Evolutionary conservation across 2,797 vertebrate genomes (phyloP), one percentile per base, ranked within the genome.

Genomic region (Silurus aristotelis): DNA sequence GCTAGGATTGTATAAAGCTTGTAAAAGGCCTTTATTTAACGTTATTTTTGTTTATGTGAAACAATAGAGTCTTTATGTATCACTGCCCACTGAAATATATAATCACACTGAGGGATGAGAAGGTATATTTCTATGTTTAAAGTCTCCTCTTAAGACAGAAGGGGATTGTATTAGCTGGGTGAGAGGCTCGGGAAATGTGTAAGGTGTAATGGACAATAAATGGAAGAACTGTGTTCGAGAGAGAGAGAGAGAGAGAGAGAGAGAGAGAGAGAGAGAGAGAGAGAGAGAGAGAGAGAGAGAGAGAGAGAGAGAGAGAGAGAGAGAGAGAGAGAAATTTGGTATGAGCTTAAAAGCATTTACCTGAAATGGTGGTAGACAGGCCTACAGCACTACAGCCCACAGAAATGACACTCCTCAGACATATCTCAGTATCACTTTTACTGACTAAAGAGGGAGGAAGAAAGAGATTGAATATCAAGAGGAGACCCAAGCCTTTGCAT

Each of bases 281-380:
- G 43, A 63, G 31, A 60, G 6, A 61, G 27, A 48, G 14, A 43
- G 13, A 58, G 55, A 79, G 76, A 25, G 31, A 60, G 6, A 61
- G 27, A 48, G 14, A 43, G 13, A 58, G 55, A 79, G 76, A 31
- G 19, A 20, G 25, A 56, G 79, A 48, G 31, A 48, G 38, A 43
- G 70, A 10, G 48, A 31, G 63, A 46, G 27, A 46, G 64, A 68
- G 43, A 63, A 10, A 38, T 77, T 43, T 71, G 55, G 67, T 71
- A 70, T 55, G 64, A 25, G 58, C 63, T 83, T 83, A 79, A 86
- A 86, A 86, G 85, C 85, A 86, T 86, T 83, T 83, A 79, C 58
- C 64, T 60, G 75, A 70, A 83, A 83, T 63, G 81, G 64, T 38
- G 19, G 66, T 38, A 83, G 80, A 83, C 64, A 83, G 43, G 48